Base-by-base conservation (phyloP, 2,888 invertebrate genomes). In the Ormyrus labotus region DNA sequence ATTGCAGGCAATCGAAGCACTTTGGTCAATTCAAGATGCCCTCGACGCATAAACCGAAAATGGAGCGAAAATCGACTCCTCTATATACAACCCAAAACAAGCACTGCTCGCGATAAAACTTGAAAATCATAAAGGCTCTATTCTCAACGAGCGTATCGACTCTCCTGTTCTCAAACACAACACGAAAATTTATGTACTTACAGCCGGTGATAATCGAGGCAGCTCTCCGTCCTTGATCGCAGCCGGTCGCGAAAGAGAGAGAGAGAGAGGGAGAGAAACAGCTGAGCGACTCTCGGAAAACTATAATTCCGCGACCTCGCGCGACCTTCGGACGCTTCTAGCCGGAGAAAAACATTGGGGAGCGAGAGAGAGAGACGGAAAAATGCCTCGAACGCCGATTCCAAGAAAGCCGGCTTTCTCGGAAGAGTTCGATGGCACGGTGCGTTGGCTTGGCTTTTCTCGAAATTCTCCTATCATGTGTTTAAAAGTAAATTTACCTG, bases 271-370 rank as follows among this genome's bases (percentile, higher is more conserved):
- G 34, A 34, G 63, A 63, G 65, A 53, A 67, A 67, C 67, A 67
- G 67, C 67, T 67, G 67, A 67, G 67, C 67, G 67, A 1, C 48
- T n/a, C 53, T 11, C 51, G 58, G 58, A 57, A 70, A 70, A 70
- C 47, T 48, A 57, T 45, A 45, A 65, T 61, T 34, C 34, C 19
- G 50, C 51, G 65, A 65, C 65, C 65, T 50, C 65, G 34, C 11
- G 51, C 65, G 65, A 65, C 67, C 67, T 53, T 67, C 67, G 53
- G 19, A 5, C 67, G 47, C 34, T 10, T 13, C 34, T 60, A 34
- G 34, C 34, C 34, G 34, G 4, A 34, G 34, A 34, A 34, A 34
- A 34, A 34, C 34, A 34, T 34, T 34, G 34, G 34, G 34, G 34
- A 34, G 34, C 34, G 34, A 34, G 34, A 3, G 34, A 34, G 34